Percentiles rank a stretch among this genome's conserved stretches.
phyloP scores from a whole-genome alignment of 2,888 invertebrate species.

The Xanthia togata region DNA sequence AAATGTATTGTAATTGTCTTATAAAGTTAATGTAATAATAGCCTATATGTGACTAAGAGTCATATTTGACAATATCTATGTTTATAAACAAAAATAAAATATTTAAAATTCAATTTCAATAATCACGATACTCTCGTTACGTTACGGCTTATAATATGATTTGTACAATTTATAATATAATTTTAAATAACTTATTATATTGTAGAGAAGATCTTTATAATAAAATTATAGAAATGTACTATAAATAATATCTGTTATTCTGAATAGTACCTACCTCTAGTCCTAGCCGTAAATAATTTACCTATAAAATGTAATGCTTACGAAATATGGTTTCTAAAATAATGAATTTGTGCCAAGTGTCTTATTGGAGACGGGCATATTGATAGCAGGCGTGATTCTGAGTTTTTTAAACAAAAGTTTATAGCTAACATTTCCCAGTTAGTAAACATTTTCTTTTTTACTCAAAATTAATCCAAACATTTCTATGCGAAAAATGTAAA shows the following conservation, averaged over 20 bases:
- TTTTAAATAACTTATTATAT: conserved; percentile 18
- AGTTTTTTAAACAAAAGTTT: not conserved
- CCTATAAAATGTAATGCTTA: conserved; percentile 62
- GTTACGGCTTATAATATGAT: not conserved
- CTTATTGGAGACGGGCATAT: conserved; percentile 13
- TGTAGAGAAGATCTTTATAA: not conserved
- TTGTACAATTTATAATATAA: not conserved
- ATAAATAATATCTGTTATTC: conserved; percentile 29
- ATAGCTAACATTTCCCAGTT: not conserved
- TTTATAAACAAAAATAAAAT: not conserved
- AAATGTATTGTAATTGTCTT: conserved; percentile 53
- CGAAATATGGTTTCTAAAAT: conserved; percentile 60
- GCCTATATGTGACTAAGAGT: conserved; percentile 61
- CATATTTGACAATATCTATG: conserved; percentile 31
- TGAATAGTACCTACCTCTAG: conserved; percentile 50
- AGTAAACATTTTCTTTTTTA: not conserved
- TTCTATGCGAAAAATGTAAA: not conserved
- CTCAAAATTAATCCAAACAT: not conserved
- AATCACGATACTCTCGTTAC: not conserved
- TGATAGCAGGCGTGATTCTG: conserved; percentile 40
- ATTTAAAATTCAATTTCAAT: not conserved
- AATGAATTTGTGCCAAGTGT: conserved; percentile 55
- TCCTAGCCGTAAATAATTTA: conserved; percentile 57
- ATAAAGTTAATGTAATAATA: conserved; percentile 21
- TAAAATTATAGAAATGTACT: conserved; percentile 25